A percentile compares a stretch with the other conserved stretches of the same genome.
These are phyloP conservation scores for Drosophila ironensis DNA, from an alignment of 1,140 invertebrate genomes.

Conservation along the genomic window DNA sequence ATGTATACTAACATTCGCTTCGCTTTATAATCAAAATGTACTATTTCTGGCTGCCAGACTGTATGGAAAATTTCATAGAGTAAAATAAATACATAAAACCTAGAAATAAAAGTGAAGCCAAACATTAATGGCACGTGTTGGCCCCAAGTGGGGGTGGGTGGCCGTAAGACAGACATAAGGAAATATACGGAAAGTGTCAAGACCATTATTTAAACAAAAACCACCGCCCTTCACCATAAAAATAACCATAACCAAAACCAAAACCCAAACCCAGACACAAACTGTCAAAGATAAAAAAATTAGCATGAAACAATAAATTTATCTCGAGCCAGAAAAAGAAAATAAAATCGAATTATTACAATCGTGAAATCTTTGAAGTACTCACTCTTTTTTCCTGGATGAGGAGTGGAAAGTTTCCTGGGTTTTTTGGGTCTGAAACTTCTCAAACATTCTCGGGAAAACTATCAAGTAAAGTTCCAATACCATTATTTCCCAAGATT, in stretches of 20 bases:
- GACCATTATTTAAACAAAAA: constrained; percentile 12
- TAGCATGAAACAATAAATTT: constrained; percentile 56
- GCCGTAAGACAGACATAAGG: constrained; percentile 1
- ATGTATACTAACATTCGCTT: no score
- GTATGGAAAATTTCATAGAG: constrained; percentile 10
- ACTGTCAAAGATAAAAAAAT: constrained; percentile 50
- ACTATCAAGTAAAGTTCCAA: no score
- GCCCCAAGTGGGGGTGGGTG: neutral
- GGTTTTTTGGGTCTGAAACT: neutral
- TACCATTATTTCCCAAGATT: no score
- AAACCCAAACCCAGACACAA: neutral
- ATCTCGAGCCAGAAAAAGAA: constrained; percentile 16
- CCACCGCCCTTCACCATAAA: constrained; percentile 9
- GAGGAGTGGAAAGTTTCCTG: neutral
- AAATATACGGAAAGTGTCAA: constrained; percentile 1
- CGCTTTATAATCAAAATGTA: no score
- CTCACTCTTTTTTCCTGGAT: neutral
- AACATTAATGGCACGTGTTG: constrained; percentile 31
- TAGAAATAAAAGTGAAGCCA: constrained; percentile 15
- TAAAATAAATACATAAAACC: constrained; percentile 13
- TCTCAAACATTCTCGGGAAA: no score
- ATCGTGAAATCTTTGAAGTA: constrained; percentile 1
- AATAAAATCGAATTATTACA: constrained; percentile 40
- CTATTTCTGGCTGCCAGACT: neutral
- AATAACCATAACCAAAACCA: neutral